Conservation (phyloP, 2,888 invertebrate genomes). For the Silvanus unidentatus region DNA sequence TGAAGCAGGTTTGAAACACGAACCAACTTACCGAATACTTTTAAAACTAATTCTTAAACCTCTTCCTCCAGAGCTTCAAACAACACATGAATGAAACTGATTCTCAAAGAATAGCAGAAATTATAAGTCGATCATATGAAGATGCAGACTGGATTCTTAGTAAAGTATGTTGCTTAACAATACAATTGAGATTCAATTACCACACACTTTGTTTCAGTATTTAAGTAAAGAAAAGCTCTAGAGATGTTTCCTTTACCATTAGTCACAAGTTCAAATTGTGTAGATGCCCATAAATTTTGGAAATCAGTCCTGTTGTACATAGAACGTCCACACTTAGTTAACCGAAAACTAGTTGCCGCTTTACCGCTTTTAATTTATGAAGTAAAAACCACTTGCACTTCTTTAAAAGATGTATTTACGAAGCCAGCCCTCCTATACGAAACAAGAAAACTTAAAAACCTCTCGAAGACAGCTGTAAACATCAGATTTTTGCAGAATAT, state of each 20-base stretch:
- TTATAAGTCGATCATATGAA: slow-evolving; percentile 63
- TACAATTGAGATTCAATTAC: too few relatives aligned
- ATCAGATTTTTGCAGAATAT: slow-evolving; percentile 32
- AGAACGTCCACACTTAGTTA: slow-evolving; percentile 64
- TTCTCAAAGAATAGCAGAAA: slow-evolving; percentile 63
- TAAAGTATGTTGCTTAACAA: slow-evolving; percentile 57
- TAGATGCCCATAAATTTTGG: slow-evolving; percentile 55
- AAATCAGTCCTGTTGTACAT: slow-evolving; percentile 57
- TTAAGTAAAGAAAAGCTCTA: slow-evolving; percentile 4
- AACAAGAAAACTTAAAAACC: slow-evolving; percentile 31
- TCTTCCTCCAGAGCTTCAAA: slow-evolving; percentile 60
- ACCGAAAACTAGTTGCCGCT: slow-evolving; percentile 62
- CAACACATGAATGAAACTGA: slow-evolving; percentile 71
- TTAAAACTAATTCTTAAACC: slow-evolving; percentile 7
- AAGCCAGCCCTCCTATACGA: slow-evolving; percentile 37
- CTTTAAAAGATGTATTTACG: slow-evolving; percentile 32
- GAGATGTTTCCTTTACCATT: slow-evolving; percentile 38
- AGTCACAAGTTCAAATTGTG: slow-evolving; percentile 35
- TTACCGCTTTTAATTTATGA: slow-evolving; percentile 32
- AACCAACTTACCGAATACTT: too few relatives aligned
- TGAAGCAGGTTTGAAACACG: slow-evolving; percentile 66
- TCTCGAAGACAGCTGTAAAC: slow-evolving; percentile 30
- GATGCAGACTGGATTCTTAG: slow-evolving; percentile 73
- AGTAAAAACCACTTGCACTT: slow-evolving; percentile 26
- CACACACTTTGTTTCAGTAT: slow-evolving; percentile 13